These are phyloP conservation scores for Hippocampus comes DNA, from an alignment of 2,113 vertebrate genomes.

Conservation along the genomic window DNA sequence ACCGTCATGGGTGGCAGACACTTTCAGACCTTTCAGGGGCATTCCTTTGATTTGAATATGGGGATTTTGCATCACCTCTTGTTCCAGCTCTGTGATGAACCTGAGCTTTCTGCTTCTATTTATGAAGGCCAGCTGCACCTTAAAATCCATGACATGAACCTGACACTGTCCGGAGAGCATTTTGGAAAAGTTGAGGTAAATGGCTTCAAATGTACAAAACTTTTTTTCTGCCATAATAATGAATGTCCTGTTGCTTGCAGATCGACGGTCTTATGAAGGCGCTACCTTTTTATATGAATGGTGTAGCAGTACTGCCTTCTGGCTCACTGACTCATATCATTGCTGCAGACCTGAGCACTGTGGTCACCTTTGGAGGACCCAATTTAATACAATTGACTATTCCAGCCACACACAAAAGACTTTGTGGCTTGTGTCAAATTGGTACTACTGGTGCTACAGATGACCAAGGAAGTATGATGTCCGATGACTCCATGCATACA, in stretches of 20 bases:
- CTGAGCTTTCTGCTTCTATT: conserved; percentile 11
- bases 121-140: conserved; percentile 43
- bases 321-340: conserved; percentile 1
- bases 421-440: conserved; percentile 45
- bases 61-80: conserved; percentile 51
- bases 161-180: conserved; percentile 32
- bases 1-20: conserved; percentile 40
- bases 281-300: conserved; percentile 16
- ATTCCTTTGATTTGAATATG: conserved; percentile 50
- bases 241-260: conserved; percentile 8
- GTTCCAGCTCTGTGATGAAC: conserved; percentile 15
- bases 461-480: conserved; percentile 17
- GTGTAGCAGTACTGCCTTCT: conserved; percentile 9
- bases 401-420: not conserved
- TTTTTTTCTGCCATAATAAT: not conserved
- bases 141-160: conserved; percentile 27
- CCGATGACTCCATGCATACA: not conserved
- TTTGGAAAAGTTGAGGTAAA: conserved; percentile 47
- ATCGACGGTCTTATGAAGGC: conserved; percentile 18
- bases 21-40: conserved; percentile 45
- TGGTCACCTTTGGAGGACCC: conserved; percentile 25
- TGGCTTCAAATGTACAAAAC: not conserved
- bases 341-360: conserved; percentile 1
- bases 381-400: conserved; percentile 22
- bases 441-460: conserved; percentile 13